phyloP scores from a whole-genome alignment of 2,888 invertebrate genomes.

The Chrysotoxum bicinctum region DNA sequence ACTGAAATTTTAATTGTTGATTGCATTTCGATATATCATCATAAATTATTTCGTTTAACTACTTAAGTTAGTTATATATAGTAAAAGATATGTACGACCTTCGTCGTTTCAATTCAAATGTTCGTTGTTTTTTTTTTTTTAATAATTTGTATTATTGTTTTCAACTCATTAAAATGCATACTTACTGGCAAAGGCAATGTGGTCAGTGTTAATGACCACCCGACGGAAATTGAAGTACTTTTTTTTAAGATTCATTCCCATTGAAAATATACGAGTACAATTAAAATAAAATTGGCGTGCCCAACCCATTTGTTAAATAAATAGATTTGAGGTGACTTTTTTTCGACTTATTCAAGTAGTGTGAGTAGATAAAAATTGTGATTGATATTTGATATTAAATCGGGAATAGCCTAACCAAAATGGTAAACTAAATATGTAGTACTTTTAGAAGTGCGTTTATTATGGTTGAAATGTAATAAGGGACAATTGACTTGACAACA shows the following conservation, averaged over 20 bases:
- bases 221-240: not conserved
- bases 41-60: not conserved
- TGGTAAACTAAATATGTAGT: no score
- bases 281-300: not conserved
- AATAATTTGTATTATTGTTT: not conserved
- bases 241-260: not conserved
- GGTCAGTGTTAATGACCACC: constrained; percentile 2
- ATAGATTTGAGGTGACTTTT: not conserved
- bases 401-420: no score
- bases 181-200: not conserved
- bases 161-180: constrained; percentile 13
- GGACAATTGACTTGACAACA: no score
- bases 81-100: not conserved
- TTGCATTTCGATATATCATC: not conserved
- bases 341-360: no score
- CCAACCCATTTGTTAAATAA: constrained; percentile 1
- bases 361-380: no score
- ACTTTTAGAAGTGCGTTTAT: no score
- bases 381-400: no score
- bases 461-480: no score
- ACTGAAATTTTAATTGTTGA: not conserved
- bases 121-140: not conserved
- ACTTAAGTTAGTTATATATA: no score
- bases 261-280: not conserved
- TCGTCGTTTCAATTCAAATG: not conserved